phyloP scores from a whole-genome alignment of 2,797 vertebrate genomes.

The Rhincodon typus region DNA sequence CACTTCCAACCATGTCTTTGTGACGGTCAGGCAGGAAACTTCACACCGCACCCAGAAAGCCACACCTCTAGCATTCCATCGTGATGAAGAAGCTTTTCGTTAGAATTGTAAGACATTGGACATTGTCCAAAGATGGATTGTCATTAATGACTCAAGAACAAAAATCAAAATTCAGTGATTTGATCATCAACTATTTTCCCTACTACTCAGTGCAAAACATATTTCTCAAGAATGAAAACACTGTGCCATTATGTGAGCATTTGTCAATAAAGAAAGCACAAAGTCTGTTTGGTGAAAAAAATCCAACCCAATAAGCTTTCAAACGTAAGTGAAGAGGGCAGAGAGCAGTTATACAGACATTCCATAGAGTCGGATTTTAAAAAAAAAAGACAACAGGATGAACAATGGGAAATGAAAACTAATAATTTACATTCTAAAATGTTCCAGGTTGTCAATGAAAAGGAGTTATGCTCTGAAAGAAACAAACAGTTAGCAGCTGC shows the following conservation, averaged over 20 bases:
- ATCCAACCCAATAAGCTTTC: background rate
- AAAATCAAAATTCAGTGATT: background rate
- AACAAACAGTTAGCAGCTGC: background rate
- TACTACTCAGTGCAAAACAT: background rate
- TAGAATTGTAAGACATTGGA: background rate
- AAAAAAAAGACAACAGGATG: background rate
- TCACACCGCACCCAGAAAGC: background rate
- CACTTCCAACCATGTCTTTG: background rate
- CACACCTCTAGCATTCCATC: background rate
- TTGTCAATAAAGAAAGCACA: background rate
- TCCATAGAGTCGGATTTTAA: too few relatives aligned
- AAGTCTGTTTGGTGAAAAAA: background rate
- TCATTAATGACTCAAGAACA: background rate
- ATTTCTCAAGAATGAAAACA: background rate
- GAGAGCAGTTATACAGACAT: background rate
- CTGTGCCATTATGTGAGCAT: background rate
- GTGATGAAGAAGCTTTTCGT: background rate
- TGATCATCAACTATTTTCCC: background rate
- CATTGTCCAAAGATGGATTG: background rate
- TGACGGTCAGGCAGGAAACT: background rate
- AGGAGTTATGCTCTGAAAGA: background rate
- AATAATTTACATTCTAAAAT: background rate
- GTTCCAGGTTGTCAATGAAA: background rate
- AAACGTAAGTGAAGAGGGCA: background rate
- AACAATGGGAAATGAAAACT: background rate